These are phyloP conservation scores for Saturnia japonica DNA, from an alignment of 2,888 invertebrate species.

Conservation along the genomic window DNA sequence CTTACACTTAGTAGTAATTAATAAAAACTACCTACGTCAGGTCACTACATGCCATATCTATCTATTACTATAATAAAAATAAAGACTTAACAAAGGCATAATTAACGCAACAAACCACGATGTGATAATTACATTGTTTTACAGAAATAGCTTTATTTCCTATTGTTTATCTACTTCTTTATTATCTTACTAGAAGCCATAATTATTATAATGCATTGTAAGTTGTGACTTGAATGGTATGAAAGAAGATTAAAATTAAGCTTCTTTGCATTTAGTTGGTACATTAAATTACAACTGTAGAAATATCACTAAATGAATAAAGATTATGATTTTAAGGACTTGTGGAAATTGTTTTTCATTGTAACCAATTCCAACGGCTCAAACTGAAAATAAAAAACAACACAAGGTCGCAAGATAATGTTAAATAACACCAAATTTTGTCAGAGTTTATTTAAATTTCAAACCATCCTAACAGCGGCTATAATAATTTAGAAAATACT, in stretches of 20 bases:
- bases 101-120: neutral
- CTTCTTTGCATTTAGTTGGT: too few relatives aligned
- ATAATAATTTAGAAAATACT: too few relatives aligned
- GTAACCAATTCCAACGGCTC: too few relatives aligned
- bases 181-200: too few relatives aligned
- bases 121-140: neutral
- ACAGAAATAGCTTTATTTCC: neutral
- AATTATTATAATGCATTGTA: neutral
- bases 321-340: too few relatives aligned
- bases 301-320: too few relatives aligned
- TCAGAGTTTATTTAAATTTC: neutral
- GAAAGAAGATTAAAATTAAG: too few relatives aligned
- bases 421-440: neutral
- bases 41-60: neutral
- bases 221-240: too few relatives aligned
- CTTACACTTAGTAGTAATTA: neutral
- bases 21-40: neutral
- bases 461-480: too few relatives aligned
- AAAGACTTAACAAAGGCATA: neutral
- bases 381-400: too few relatives aligned
- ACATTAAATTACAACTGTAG: too few relatives aligned
- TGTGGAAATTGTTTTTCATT: too few relatives aligned
- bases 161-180: neutral
- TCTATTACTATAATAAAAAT: conserved; percentile 1
- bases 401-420: neutral